Percentiles rank a stretch among this genome's conserved stretches.
These are phyloP conservation scores for Cydia strobilella DNA, from an alignment of 1,140 invertebrate species.

Conservation along the genomic window DNA sequence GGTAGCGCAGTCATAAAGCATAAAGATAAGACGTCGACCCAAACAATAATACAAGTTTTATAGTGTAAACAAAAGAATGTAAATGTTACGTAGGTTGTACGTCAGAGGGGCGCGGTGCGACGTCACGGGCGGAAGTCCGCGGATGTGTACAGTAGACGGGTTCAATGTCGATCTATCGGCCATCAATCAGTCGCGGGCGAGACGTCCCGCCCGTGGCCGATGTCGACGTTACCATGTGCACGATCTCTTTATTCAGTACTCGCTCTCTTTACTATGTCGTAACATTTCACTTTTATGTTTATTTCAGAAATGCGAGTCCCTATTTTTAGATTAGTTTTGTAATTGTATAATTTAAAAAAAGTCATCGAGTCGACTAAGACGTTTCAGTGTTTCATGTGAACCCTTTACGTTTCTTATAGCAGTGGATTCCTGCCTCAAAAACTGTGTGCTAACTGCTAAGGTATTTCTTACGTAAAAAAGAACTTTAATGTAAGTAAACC, in stretches of 20 bases:
- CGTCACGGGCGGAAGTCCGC: slow-evolving; percentile 73
- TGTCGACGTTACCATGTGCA: slow-evolving; percentile 11
- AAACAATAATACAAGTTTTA: slow-evolving; percentile 71
- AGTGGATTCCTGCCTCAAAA: no score
- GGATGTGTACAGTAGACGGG: slow-evolving; percentile 67
- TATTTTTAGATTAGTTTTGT: no score
- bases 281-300: neutral
- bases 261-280: neutral
- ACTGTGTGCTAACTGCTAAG: no score
- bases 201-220: neutral
- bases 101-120: slow-evolving; percentile 62
- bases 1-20: slow-evolving; percentile 49
- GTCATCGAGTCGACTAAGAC: no score
- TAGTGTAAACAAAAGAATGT: slow-evolving; percentile 75
- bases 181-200: slow-evolving; percentile 64
- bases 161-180: slow-evolving; percentile 78
- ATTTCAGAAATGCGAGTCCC: neutral
- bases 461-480: no score
- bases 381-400: no score
- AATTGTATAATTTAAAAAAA: no score
- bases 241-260: neutral
- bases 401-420: no score
- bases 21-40: slow-evolving; percentile 71
- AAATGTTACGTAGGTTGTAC: slow-evolving; percentile 62
- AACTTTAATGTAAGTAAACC: no score